Evolutionary conservation across 2,797 vertebrate species (phyloP).

Genomic region (Poeciliopsis paucimaculata): DNA sequence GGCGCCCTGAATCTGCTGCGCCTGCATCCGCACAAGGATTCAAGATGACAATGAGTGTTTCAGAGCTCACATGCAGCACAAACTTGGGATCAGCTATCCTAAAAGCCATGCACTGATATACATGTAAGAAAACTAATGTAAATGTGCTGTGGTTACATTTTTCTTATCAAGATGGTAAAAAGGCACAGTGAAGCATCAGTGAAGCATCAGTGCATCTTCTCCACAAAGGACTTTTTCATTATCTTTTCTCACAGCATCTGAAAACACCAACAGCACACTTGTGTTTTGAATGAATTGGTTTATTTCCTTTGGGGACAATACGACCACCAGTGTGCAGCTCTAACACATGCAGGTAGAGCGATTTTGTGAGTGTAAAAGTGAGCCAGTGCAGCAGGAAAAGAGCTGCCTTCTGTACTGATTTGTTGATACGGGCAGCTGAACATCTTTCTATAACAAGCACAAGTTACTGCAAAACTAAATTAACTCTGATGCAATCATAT

Average conservation of each 20-base stretch:
- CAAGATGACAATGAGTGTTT: slow-evolving; percentile 54
- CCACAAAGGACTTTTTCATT: slow-evolving; percentile 44
- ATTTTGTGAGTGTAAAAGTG: slow-evolving; percentile 42
- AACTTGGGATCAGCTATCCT: slow-evolving; percentile 25
- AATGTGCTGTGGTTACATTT: slow-evolving; percentile 21
- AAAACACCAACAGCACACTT: slow-evolving; percentile 45
- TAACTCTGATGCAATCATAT: neutral
- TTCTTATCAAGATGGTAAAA: slow-evolving; percentile 15
- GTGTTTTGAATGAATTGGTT: slow-evolving; percentile 44
- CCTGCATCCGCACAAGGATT: slow-evolving; percentile 67
- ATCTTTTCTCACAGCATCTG: slow-evolving; percentile 21
- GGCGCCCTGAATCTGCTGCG: slow-evolving; percentile 68
- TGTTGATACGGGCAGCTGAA: neutral
- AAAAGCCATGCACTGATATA: slow-evolving; percentile 4
- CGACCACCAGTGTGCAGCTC: slow-evolving; percentile 34
- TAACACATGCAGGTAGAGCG: slow-evolving; percentile 44
- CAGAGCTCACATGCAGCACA: slow-evolving; percentile 24
- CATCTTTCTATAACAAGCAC: neutral
- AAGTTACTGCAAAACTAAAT: neutral
- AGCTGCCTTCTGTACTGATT: slow-evolving; percentile 11
- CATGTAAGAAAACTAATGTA: neutral
- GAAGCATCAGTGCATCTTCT: slow-evolving; percentile 16
- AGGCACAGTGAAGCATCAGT: slow-evolving; percentile 1
- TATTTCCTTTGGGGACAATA: slow-evolving; percentile 52
- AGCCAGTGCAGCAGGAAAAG: slow-evolving; percentile 35